Percentiles rank a stretch among this genome's conserved stretches.
Conservation (phyloP, 2,888 invertebrate genomes). For the Nudaria mundana region DNA sequence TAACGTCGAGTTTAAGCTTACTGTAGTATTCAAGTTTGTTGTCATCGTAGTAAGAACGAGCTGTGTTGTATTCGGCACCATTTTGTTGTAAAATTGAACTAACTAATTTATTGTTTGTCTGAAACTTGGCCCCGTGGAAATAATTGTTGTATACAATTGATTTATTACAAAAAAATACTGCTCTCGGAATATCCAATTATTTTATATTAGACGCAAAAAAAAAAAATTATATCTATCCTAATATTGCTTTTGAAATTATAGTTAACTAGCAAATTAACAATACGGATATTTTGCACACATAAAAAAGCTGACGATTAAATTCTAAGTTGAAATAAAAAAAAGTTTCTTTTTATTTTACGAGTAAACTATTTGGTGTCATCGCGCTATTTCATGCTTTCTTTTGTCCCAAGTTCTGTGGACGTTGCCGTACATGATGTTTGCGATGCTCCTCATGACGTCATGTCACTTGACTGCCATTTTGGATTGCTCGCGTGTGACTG, state of each 20-base stretch:
- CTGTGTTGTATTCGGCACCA: conserved; percentile 61
- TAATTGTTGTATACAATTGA: conserved; percentile 23
- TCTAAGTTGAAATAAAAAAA: conserved; percentile 36
- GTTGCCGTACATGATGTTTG: conserved; percentile 59
- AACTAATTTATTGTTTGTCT: conserved; percentile 30
- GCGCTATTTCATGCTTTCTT: conserved; percentile 54
- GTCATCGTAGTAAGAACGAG: conserved; percentile 54
- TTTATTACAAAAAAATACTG: conserved; percentile 39
- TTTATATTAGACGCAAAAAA: conserved; percentile 20
- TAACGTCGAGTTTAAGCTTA: conserved; percentile 61
- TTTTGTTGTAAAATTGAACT: conserved; percentile 33
- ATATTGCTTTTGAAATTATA: conserved; percentile 34
- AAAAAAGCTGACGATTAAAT: conserved; percentile 58
- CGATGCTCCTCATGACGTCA: conserved; percentile 35
- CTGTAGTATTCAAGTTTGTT: conserved; percentile 50
- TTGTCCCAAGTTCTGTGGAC: conserved; percentile 69
- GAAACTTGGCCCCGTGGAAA: conserved; percentile 60
- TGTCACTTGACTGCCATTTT: conserved; percentile 35
- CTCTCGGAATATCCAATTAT: conserved; percentile 45
- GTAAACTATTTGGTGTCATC: conserved; percentile 58
- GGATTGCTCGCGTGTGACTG: conserved; percentile 29
- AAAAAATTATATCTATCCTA: conserved; percentile 11
- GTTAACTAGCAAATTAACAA: conserved; percentile 52
- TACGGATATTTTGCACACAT: conserved; percentile 52
- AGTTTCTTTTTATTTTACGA: conserved; percentile 59